Evolutionary conservation across 1,140 invertebrate species (phyloP), one percentile per base, ranked within the genome.

Genomic region (Lordiphosa collinella): DNA sequence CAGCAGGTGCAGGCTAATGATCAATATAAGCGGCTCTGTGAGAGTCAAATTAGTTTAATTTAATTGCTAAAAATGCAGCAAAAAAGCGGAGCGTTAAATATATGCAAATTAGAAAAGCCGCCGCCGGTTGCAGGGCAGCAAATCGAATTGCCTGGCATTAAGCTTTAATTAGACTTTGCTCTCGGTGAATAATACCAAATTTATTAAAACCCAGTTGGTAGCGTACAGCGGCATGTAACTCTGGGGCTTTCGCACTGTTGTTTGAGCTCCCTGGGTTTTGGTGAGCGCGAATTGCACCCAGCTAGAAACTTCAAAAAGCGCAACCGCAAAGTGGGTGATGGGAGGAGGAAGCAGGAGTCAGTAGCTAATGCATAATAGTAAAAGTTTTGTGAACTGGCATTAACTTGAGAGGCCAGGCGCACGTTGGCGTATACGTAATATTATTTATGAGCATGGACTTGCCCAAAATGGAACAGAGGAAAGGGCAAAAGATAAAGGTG

Each of bases 121-220:
- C 43, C 44, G 51, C 41, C 37, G 43, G 59, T 59, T 37, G 65
- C 65, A 71, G 66, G 80, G 75, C 53, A 53, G 51, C 65, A 70
- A 82, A 80, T 80, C 76, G 65, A 80, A 80, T 75, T 70, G 65
- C 76, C 54, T 58, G 40, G 71, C 71, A 82, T 67, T 80, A 75
- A 62, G 66, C 65, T 53, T 70, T 63, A 80, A 80, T 82, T 80
- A 56, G 71, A 74, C 52, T 12, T 40, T 11, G 6, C 11, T 8
- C 1, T n/a, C 34, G 25, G 5, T 34, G 10, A 8, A 18, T 7
- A 10, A 22, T 10, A 40, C 41, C 12, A 44, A 66, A 58, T 49
- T 22, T 35, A 18, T 36, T 18, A 22, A 51, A 68, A 59, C 46
- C 52, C 40, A n/a, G 8, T 14, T n/a, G 14, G 18, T 37, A 34